phyloP scores from a whole-genome alignment of 2,888 invertebrate species.

The Ormyrus thymus region DNA sequence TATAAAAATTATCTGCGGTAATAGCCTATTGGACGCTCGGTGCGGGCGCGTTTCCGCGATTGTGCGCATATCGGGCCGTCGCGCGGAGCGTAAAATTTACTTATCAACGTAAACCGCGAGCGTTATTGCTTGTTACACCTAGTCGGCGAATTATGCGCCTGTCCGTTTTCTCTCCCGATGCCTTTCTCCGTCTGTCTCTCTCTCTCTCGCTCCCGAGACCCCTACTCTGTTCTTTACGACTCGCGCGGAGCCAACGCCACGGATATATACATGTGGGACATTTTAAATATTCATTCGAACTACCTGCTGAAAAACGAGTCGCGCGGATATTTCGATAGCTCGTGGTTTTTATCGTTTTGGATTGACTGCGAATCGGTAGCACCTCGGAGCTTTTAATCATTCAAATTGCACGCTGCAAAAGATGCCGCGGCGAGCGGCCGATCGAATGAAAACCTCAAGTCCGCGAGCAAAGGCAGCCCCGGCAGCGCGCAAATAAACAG shows the following conservation, averaged over 20 bases:
- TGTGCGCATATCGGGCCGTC: not conserved
- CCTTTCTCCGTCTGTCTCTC: constrained; percentile 16
- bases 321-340: constrained; percentile 11
- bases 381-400: too few species aligned
- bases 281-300: constrained; percentile 34
- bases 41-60: constrained; percentile 25
- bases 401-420: too few species aligned
- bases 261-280: constrained; percentile 1
- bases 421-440: not conserved
- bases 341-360: not conserved
- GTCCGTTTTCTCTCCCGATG: constrained; percentile 15
- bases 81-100: constrained; percentile 33
- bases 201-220: not conserved
- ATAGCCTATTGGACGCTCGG: not conserved
- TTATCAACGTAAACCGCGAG: constrained; percentile 40
- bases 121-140: constrained; percentile 42
- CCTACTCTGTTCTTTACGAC: too few species aligned
- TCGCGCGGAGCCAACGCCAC: not conserved
- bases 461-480: too few species aligned
- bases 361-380: not conserved
- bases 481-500: too few species aligned
- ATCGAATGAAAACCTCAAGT: not conserved
- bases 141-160: constrained; percentile 40
- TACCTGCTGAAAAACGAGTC: constrained; percentile 18
- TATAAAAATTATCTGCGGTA: too few species aligned